Percentiles rank a stretch among this genome's conserved stretches.
These are phyloP conservation scores for Pseudonaja textilis DNA, from an alignment of 2,113 vertebrate genomes.

Conservation along the genomic window DNA sequence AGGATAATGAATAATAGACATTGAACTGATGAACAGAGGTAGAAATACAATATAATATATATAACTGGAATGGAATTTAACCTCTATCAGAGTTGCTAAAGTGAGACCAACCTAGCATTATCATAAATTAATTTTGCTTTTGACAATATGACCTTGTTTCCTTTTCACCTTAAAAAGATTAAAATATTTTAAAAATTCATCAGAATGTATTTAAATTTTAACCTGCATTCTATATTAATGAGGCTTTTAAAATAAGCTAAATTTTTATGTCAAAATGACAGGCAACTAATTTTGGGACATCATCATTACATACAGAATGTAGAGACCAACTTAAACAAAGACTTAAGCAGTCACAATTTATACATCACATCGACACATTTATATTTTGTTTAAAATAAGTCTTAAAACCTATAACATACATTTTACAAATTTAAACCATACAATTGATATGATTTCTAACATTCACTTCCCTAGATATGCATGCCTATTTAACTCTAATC, in stretches of 20 bases:
- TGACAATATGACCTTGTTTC: constrained; percentile 6
- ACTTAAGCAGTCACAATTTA: neutral
- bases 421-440: neutral
- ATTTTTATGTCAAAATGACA: neutral
- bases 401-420: neutral
- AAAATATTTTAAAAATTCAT: neutral
- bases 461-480: neutral
- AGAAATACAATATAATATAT: neutral
- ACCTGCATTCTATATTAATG: accelerated
- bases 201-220: neutral
- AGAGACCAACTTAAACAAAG: neutral
- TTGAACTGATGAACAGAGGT: neutral
- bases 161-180: neutral
- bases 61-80: neutral
- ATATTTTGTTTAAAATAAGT: neutral
- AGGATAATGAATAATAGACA: neutral
- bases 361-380: neutral
- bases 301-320: neutral
- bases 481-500: neutral
- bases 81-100: neutral
- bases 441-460: neutral
- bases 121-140: neutral
- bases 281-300: neutral
- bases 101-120: neutral
- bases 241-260: neutral